phyloP scores from a whole-genome alignment of 1,140 invertebrate species.

The Pseudoatta argentina region DNA sequence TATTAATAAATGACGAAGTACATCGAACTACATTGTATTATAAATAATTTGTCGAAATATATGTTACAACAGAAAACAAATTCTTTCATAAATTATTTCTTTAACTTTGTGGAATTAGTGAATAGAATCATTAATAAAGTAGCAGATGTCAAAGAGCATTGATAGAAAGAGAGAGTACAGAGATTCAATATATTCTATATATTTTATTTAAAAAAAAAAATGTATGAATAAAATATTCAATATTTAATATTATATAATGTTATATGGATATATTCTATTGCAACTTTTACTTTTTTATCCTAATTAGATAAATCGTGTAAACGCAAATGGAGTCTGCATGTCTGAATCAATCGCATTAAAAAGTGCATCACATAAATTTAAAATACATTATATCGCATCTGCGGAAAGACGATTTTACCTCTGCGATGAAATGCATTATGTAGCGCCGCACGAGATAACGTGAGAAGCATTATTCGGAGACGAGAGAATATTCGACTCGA shows the following conservation, averaged over 20 bases:
- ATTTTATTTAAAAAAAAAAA: not conserved
- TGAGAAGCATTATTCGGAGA: slow-evolving; percentile 19
- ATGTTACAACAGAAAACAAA: not conserved
- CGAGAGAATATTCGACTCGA: slow-evolving; percentile 1
- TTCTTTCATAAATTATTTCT: not conserved
- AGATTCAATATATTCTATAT: no score
- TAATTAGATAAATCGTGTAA: slow-evolving; percentile 1
- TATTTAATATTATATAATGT: not conserved
- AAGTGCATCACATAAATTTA: not conserved
- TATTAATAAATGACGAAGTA: slow-evolving; percentile 11
- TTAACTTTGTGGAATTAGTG: not conserved
- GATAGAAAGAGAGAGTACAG: not conserved
- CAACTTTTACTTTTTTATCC: not conserved
- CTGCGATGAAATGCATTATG: slow-evolving; percentile 37
- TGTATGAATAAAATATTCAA: not conserved
- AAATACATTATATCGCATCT: not conserved
- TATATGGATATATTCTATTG: not conserved
- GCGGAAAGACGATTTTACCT: not conserved
- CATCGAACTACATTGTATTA: not conserved
- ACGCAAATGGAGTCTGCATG: not conserved
- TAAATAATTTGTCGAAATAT: slow-evolving; percentile 6
- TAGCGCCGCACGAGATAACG: slow-evolving; percentile 8
- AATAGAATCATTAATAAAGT: not conserved
- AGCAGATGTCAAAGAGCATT: not conserved
- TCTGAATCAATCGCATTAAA: not conserved